Base-by-base conservation (phyloP, 2,797 vertebrate genomes). In the Crenichthys baileyi region DNA sequence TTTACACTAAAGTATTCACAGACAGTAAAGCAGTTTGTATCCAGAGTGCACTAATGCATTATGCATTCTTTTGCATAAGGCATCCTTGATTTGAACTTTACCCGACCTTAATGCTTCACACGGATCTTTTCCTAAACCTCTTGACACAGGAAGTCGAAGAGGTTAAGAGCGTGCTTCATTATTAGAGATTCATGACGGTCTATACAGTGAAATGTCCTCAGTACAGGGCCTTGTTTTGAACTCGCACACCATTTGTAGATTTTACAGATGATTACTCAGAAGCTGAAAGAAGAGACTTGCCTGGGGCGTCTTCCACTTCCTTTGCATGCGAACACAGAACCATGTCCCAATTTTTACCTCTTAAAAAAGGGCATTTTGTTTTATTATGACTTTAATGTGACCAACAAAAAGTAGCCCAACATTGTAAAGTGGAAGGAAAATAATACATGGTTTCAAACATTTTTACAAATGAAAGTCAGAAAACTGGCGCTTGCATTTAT, bases 61-160 rank as follows among this genome's bases (percentile, higher is more conserved):
- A 88, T 82, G 53, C 75, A 84, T 85, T 75, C 0, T 85, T 91
- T 86, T 79, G 73, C 82, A 82, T 87, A 0, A 87, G 85, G 79
- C 67, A 79, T 89, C 86, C 82, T 90, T 82, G 74, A 85, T 72
- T 46, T 87, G 82, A 90, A 88, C 83, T 82, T 85, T n/a, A 72
- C 72, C 75, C 79, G 80, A 87, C 83, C 79, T 50, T 26, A 22
- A 16, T 60, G 74, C 68, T 74, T 79, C n/a, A 74, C 70, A 76
- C 29, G 3, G 41, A 75, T 65, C 31, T 50, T 83, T 79, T 80
- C 72, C 73, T 72, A 72, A 81, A 84, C 44, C 51, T 72, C 67
- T 76, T 70, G 76, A 79, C 81, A 71, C 51, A 61, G 15, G 31
- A 87, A 73, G 77, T 70, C 60, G 73, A 41, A 22, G 39, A 82